Conservation (phyloP, 2,797 vertebrate species). For the Menidia menidia region DNA sequence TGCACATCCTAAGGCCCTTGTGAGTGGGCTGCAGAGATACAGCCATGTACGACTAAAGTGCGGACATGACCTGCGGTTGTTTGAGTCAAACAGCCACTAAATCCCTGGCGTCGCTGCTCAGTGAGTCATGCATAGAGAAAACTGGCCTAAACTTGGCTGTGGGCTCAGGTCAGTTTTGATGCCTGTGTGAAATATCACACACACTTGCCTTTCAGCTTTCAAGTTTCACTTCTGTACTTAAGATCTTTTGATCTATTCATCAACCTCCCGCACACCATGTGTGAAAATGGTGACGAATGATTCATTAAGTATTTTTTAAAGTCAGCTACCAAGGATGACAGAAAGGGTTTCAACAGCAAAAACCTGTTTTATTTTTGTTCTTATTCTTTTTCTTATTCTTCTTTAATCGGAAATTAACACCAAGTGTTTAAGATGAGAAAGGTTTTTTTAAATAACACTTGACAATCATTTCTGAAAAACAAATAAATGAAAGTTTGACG, state of each 20-base stretch:
- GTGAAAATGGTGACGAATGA: slow-evolving; percentile 42
- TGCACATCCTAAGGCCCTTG: slow-evolving; percentile 27
- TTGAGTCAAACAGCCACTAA: slow-evolving; percentile 50
- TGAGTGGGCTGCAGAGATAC: slow-evolving; percentile 38
- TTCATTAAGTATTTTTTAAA: slow-evolving; percentile 58
- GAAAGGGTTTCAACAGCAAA: no score
- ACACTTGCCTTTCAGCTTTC: slow-evolving; percentile 6
- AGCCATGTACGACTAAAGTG: slow-evolving; percentile 24
- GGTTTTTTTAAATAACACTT: no score
- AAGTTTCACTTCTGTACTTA: slow-evolving; percentile 41
- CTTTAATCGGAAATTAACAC: no score
- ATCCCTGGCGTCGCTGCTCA: slow-evolving; percentile 12
- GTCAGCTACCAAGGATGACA: slow-evolving; percentile 14
- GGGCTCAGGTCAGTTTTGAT: slow-evolving; percentile 34
- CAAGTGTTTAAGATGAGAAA: no score
- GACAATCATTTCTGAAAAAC: no score
- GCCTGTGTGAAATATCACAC: slow-evolving; percentile 48
- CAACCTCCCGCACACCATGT: slow-evolving; percentile 14
- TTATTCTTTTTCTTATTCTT: no score
- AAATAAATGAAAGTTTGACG: background rate
- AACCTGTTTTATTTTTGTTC: no score
- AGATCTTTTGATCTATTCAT: slow-evolving; percentile 32
- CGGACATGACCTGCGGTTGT: slow-evolving; percentile 42
- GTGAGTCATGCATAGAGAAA: slow-evolving; percentile 49
- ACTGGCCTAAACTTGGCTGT: slow-evolving; percentile 17